Conservation (phyloP, 2,113 vertebrate species). For the Hippocampus abdominalis region DNA sequence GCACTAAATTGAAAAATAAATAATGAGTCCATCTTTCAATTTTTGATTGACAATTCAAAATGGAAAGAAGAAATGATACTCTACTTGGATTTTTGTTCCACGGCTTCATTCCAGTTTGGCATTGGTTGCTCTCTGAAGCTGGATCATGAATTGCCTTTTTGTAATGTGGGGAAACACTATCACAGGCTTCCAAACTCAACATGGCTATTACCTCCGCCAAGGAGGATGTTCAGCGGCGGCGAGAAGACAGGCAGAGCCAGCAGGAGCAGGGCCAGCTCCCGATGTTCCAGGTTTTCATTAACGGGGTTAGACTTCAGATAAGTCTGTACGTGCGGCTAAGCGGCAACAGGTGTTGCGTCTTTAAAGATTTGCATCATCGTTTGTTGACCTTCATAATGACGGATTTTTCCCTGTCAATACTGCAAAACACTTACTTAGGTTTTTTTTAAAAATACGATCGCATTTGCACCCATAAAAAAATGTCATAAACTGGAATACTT, state of each 20-base stretch:
- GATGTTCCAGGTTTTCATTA: conserved; percentile 60
- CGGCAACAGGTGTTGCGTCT: conserved; percentile 41
- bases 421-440: not conserved
- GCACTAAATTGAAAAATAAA: no score
- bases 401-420: not conserved
- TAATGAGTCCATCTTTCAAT: no score
- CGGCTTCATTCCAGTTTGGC: no score
- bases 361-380: conserved; percentile 29
- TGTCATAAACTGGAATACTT: no score
- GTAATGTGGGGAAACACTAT: not conserved
- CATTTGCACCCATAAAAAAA: no score
- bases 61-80: no score
- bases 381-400: not conserved
- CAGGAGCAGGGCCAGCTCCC: conserved; percentile 37
- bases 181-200: not conserved
- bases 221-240: not conserved
- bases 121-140: no score
- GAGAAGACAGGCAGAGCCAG: conserved; percentile 8
- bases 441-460: no score
- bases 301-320: conserved; percentile 38
- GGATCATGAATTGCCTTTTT: not conserved
- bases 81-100: no score
- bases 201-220: not conserved
- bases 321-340: conserved; percentile 43
- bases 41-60: no score